Percentiles rank a stretch among this genome's conserved stretches.
Conservation (phyloP, 1,140 invertebrate genomes). For the Drosophila gunungcola region DNA sequence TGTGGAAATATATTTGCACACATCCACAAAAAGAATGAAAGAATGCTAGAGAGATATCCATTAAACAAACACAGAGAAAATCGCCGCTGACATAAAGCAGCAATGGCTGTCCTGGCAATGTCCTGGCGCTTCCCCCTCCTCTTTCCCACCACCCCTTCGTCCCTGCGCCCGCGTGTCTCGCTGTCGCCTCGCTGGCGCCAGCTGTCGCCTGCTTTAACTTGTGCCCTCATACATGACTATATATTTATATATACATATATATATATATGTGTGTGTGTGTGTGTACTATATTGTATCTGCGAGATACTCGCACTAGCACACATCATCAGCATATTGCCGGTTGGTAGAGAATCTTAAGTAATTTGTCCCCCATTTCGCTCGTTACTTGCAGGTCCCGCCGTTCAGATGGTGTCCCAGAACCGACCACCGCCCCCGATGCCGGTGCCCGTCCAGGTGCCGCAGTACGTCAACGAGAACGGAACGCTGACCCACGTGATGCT, state of each 20-base stretch:
- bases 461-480: conserved; percentile 95
- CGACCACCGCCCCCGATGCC: conserved; percentile 93
- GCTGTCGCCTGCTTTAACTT: conserved; percentile 51
- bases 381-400: conserved; percentile 87
- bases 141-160: not conserved
- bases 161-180: conserved; percentile 30
- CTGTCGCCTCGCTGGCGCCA: conserved; percentile 67
- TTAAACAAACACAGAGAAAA: conserved; percentile 65
- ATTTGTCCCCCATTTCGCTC: conserved; percentile 15
- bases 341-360: conserved; percentile 30
- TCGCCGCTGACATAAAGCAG: conserved; percentile 65
- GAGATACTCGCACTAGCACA: conserved; percentile 14
- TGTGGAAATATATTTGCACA: conserved; percentile 30
- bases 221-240: conserved; percentile 27
- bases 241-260: too few relatives aligned
- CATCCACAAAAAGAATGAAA: conserved; percentile 9
- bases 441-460: conserved; percentile 95
- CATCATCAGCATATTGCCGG: conserved; percentile 56
- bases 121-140: conserved; percentile 22
- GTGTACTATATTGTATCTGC: conserved; percentile 15
- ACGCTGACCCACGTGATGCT: conserved; percentile 94
- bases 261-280: not conserved
- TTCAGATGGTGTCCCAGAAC: conserved; percentile 93
- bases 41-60: conserved; percentile 47
- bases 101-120: conserved; percentile 57